Evolutionary conservation across 2,888 invertebrate genomes (phyloP).

Genomic region (Stenurella melanura): DNA sequence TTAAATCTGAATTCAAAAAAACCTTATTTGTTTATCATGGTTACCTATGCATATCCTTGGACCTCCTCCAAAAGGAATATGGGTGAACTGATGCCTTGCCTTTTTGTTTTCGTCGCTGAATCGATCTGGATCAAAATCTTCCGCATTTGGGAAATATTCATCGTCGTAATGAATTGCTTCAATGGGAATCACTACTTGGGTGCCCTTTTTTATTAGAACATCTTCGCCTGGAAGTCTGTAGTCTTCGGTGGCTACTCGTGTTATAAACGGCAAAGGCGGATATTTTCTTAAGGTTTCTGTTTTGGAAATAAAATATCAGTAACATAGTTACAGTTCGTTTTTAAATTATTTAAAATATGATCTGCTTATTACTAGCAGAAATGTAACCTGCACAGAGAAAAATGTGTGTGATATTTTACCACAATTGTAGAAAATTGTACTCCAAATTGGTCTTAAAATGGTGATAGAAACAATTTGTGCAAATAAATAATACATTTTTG

Average conservation of each 20-base stretch:
- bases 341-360: too few species aligned
- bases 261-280: slow-evolving; percentile 51
- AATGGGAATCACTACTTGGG: slow-evolving; percentile 48
- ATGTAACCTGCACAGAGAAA: too few species aligned
- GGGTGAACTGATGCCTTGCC: slow-evolving; percentile 46
- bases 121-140: slow-evolving; percentile 55
- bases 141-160: slow-evolving; percentile 50
- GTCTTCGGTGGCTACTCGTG: slow-evolving; percentile 49
- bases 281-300: slow-evolving; percentile 56
- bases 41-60: slow-evolving; percentile 45
- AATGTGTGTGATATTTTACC: too few species aligned
- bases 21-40: too few species aligned
- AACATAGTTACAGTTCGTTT: too few species aligned
- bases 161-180: slow-evolving; percentile 51
- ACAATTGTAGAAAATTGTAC: too few species aligned
- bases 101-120: slow-evolving; percentile 53
- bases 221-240: slow-evolving; percentile 52
- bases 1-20: too few species aligned
- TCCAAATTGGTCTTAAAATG: too few species aligned
- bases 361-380: too few species aligned
- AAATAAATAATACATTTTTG: too few species aligned
- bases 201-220: slow-evolving; percentile 51
- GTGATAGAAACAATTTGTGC: too few species aligned
- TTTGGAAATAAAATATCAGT: neutral
- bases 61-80: slow-evolving; percentile 57